Conservation (phyloP, 1,140 invertebrate genomes). For the Monomorium pharaonis region DNA sequence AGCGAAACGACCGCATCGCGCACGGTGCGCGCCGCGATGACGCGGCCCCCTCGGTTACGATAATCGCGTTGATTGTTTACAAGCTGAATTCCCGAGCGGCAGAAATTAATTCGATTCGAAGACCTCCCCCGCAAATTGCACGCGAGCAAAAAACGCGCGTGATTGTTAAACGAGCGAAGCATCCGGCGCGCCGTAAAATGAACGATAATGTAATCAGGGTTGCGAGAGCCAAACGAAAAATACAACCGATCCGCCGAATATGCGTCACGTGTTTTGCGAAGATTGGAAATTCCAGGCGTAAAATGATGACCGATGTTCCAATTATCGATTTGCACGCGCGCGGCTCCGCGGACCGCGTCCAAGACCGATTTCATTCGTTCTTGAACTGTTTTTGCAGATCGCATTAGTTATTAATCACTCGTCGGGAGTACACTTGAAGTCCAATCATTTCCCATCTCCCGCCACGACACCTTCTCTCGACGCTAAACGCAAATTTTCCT, state of each 20-base stretch:
- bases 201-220: constrained; percentile 63
- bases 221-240: constrained; percentile 18
- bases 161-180: constrained; percentile 27
- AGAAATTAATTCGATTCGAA: constrained; percentile 70
- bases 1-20: constrained; percentile 29
- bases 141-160: constrained; percentile 3
- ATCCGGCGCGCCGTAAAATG: constrained; percentile 53
- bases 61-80: constrained; percentile 72
- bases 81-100: background rate
- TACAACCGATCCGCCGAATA: constrained; percentile 2
- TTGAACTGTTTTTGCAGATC: background rate
- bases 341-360: background rate
- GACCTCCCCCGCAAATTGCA: constrained; percentile 51
- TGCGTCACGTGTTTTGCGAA: constrained; percentile 24
- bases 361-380: background rate
- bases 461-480: background rate
- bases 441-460: background rate
- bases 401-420: constrained; percentile 9
- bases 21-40: background rate
- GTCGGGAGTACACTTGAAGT: background rate
- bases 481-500: background rate
- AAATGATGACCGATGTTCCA: constrained; percentile 11
- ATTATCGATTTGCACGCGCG: constrained; percentile 38
- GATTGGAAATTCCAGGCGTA: constrained; percentile 33
- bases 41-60: constrained; percentile 50